Conservation (phyloP, 1,140 invertebrate species). For the Sitobion miscanthi region DNA sequence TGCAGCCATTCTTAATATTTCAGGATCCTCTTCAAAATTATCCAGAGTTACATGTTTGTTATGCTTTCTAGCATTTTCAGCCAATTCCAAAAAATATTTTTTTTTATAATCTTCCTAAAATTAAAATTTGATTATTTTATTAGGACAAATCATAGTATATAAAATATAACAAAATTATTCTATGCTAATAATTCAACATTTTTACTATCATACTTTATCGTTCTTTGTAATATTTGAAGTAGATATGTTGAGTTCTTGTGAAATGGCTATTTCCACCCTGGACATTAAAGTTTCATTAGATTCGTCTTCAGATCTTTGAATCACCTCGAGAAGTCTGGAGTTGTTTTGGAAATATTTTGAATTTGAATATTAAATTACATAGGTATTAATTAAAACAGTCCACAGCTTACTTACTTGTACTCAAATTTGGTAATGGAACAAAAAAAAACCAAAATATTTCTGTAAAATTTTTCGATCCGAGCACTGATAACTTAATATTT, state of each 20-base stretch:
- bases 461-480: constrained; percentile 61
- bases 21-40: constrained; percentile 37
- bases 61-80: not conserved
- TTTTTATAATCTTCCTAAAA: constrained; percentile 36
- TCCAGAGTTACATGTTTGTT: not conserved
- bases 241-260: constrained; percentile 43
- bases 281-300: constrained; percentile 29
- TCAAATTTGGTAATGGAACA: constrained; percentile 65
- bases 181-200: not conserved
- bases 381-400: not conserved
- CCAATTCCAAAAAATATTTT: constrained; percentile 33
- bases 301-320: constrained; percentile 23
- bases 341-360: not conserved
- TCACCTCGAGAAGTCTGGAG: constrained; percentile 30
- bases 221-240: constrained; percentile 39
- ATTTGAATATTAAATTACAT: not conserved
- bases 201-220: constrained; percentile 35
- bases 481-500: constrained; percentile 63
- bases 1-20: constrained; percentile 49
- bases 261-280: constrained; percentile 47
- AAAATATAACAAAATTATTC: not conserved
- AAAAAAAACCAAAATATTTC: constrained; percentile 67
- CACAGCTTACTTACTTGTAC: constrained; percentile 62
- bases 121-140: not conserved
- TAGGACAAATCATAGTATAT: not conserved